These are phyloP conservation scores for Chloroceryle amazona DNA, from an alignment of 2,797 vertebrate genomes.

Conservation along the genomic window DNA sequence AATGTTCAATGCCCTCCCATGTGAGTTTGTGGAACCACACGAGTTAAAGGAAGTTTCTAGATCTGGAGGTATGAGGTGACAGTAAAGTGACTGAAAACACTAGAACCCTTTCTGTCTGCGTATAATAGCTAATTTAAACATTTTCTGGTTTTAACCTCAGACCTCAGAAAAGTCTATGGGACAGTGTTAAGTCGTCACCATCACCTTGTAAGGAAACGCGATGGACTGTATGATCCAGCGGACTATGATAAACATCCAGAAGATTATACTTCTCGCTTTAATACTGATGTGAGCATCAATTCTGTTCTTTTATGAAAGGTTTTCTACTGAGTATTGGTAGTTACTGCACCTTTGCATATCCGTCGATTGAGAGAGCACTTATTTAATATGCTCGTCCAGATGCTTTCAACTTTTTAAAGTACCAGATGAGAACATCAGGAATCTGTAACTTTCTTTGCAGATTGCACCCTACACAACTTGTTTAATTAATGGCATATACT, in stretches of 20 bases:
- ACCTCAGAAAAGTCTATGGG: slow-evolving; percentile 92
- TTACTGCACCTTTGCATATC: neutral
- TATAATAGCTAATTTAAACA: neutral
- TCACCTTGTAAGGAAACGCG: slow-evolving; percentile 93
- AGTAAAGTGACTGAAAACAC: neutral
- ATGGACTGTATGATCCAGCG: slow-evolving; percentile 89
- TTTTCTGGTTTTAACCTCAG: slow-evolving; percentile 73
- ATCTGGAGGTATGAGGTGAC: slow-evolving; percentile 85
- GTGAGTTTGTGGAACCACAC: slow-evolving; percentile 95
- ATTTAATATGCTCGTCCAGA: neutral
- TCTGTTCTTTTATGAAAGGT: neutral
- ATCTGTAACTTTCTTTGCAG: slow-evolving; percentile 78
- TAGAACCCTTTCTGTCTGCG: neutral
- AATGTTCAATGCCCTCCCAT: slow-evolving; percentile 94
- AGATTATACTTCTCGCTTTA: slow-evolving; percentile 93
- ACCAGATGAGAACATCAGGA: neutral
- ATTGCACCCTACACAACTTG: slow-evolving; percentile 96
- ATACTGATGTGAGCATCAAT: slow-evolving; percentile 87
- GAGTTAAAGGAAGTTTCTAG: slow-evolving; percentile 93
- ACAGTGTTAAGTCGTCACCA: slow-evolving; percentile 97
- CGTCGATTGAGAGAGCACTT: neutral
- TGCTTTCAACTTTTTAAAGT: neutral
- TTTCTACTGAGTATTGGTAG: neutral
- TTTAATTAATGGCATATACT: slow-evolving; percentile 97
- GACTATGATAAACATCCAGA: slow-evolving; percentile 95